Base-by-base conservation (phyloP, 1,140 invertebrate genomes). In the Aporrectodea caliginosa region DNA sequence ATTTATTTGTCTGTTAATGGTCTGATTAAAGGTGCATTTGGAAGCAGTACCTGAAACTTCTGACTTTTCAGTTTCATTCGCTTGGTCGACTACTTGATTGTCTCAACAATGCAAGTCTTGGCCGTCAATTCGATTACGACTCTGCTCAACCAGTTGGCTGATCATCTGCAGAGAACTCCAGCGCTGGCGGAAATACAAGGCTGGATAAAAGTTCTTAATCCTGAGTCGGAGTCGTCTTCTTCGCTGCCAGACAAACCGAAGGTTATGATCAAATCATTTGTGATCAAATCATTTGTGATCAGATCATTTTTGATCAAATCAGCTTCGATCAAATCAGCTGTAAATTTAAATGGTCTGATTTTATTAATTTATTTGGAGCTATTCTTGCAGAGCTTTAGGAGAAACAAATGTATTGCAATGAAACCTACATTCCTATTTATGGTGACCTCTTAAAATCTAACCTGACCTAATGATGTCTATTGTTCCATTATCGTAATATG, bases 61-160 rank as follows among this genome's bases (percentile, higher is more conserved):
- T 73, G 71, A 80, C 76, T 87, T 86, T 34, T 35, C 86, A 94
- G 93, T 84, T 94, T 93, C 82, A 93, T 94, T 81, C 92, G 92
- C 32, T 83, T 94, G 69, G 89, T 91, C 14, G 93, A 94, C 85
- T 94, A 93, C 84, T 90, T 93, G 85, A 91, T 92, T 35, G 91
- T 92, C 73, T 91, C 90, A 83, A 92, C 92, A 84, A 89, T 93
- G 84, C 91, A 92, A 83, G 87, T 89, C 16, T 85, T 94, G 72
- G 89, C 93, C 30, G 89, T 91, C 16, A 92, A 92, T 81, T 93
- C 93, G 0, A 91, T 92, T 78, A 84, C 86, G 2, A 90, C 90
- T 74, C 85, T 94, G 73, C 85, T 92, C 31, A 86, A 86, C 68
- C 89, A 91, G 83, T 86, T 94, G 27, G 88, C 90, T 32, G 86